phyloP scores from a whole-genome alignment of 1,140 invertebrate species.

The Neodiprion virginianus region DNA sequence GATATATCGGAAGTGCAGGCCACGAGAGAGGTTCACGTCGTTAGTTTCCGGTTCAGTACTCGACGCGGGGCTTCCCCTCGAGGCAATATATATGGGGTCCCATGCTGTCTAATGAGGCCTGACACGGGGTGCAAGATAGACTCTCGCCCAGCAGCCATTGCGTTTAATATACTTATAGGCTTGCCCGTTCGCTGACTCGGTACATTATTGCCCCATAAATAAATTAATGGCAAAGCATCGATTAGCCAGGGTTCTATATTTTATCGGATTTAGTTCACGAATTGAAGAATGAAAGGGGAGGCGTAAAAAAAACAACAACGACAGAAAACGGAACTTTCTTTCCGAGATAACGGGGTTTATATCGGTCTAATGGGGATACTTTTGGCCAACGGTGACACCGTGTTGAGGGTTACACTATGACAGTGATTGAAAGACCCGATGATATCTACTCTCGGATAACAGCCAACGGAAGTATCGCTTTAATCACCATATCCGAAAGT shows the following conservation, averaged over 20 bases:
- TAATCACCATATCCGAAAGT: conserved; percentile 54
- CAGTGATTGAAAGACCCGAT: conserved; percentile 54
- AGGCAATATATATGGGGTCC: conserved; percentile 27
- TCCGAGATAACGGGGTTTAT: not conserved
- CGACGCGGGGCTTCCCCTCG: conserved; percentile 15
- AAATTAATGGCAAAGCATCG: conserved; percentile 41
- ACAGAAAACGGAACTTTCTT: not conserved
- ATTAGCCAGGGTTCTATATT: conserved; percentile 34
- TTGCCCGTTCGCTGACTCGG: not conserved
- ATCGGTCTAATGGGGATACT: not conserved
- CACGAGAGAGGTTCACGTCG: conserved; percentile 33
- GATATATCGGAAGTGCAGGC: not conserved
- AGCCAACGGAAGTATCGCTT: conserved; percentile 53
- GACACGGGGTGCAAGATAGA: conserved; percentile 33
- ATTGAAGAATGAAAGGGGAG: not conserved
- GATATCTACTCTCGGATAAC: conserved; percentile 48
- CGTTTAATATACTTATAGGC: conserved; percentile 8
- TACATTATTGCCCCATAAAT: conserved; percentile 43
- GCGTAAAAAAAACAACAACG: too few species aligned
- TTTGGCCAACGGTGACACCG: not conserved
- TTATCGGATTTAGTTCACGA: conserved; percentile 16
- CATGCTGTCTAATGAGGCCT: conserved; percentile 50
- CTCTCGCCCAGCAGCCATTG: not conserved
- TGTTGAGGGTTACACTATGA: conserved; percentile 25
- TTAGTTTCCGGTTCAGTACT: conserved; percentile 43